phyloP scores from a whole-genome alignment of 2,888 invertebrate genomes.

The Hydraecia micacea region DNA sequence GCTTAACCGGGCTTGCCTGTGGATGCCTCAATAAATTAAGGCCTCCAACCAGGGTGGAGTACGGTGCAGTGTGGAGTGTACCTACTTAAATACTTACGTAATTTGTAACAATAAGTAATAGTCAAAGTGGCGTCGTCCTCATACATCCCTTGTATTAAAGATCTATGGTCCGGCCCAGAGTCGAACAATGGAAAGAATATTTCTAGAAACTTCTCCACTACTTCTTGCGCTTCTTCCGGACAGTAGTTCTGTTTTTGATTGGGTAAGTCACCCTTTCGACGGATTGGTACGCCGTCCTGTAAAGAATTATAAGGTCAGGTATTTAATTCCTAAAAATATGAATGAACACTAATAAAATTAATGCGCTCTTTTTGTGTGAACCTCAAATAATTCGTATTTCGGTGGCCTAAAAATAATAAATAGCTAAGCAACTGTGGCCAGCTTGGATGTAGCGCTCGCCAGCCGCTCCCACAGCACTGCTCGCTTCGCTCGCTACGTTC shows the following conservation, averaged over 20 bases:
- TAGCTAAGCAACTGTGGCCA: background rate
- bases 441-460: background rate
- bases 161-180: conserved; percentile 85
- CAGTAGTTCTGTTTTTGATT: conserved; percentile 88
- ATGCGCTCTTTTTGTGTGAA: background rate
- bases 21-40: too few relatives aligned
- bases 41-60: too few relatives aligned
- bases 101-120: conserved; percentile 82
- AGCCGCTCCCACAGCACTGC: background rate
- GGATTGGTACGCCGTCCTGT: conserved; percentile 89
- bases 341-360: background rate
- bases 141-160: conserved; percentile 90
- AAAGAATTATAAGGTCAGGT: conserved; percentile 26
- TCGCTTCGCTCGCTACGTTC: too few relatives aligned
- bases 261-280: conserved; percentile 82
- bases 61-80: too few relatives aligned
- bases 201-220: conserved; percentile 92
- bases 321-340: background rate
- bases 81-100: conserved; percentile 73
- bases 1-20: too few relatives aligned
- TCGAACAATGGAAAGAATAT: conserved; percentile 93
- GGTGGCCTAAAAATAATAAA: background rate
- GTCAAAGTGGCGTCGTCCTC: conserved; percentile 91
- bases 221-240: conserved; percentile 80
- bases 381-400: background rate